phyloP scores from a whole-genome alignment of 2,888 invertebrate species.

The Tanytarsus gracilentus region DNA sequence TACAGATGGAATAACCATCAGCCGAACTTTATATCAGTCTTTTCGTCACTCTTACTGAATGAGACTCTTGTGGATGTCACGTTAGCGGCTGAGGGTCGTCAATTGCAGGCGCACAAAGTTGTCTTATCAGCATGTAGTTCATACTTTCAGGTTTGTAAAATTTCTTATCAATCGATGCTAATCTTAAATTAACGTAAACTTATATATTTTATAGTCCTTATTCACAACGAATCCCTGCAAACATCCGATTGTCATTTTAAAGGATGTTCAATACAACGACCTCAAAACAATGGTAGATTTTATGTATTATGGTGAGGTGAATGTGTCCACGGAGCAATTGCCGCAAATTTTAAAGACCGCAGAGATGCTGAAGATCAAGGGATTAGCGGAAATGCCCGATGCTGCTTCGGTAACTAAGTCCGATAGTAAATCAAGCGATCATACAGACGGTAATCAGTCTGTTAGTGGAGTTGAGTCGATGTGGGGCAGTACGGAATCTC shows the following conservation, averaged over 20 bases:
- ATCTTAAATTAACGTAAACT: not conserved
- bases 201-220: conserved; percentile 49
- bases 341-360: conserved; percentile 73
- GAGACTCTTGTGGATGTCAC: conserved; percentile 84
- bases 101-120: conserved; percentile 80
- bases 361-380: conserved; percentile 79
- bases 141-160: conserved; percentile 69
- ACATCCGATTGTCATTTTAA: conserved; percentile 82
- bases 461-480: conserved; percentile 46
- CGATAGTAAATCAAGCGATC: conserved; percentile 50
- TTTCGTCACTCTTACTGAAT: conserved; percentile 71
- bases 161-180: not conserved
- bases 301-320: conserved; percentile 88
- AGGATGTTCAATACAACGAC: conserved; percentile 78
- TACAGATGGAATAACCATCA: conserved; percentile 85
- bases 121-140: conserved; percentile 85
- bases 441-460: conserved; percentile 46
- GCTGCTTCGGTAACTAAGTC: conserved; percentile 64
- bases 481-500: conserved; percentile 46
- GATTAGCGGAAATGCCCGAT: conserved; percentile 77
- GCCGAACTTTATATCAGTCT: conserved; percentile 83
- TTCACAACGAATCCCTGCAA: conserved; percentile 80
- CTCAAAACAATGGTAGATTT: conserved; percentile 82
- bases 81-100: conserved; percentile 80
- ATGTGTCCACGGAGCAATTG: conserved; percentile 80